phyloP scores from a whole-genome alignment of 2,888 invertebrate species.

The Sisyra terminalis region DNA sequence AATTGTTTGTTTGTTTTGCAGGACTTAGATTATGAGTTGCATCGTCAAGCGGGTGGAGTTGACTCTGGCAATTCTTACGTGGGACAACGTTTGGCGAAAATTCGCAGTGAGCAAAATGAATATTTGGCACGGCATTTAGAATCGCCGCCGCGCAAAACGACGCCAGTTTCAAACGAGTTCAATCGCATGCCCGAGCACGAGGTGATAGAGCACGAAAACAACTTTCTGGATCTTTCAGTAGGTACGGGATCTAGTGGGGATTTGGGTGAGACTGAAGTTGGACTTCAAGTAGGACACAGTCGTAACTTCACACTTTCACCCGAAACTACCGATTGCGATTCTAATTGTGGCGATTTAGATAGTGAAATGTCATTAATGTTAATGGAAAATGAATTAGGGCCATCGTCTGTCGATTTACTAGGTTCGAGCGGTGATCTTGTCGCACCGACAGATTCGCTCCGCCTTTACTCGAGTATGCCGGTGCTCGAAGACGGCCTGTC shows the following conservation, averaged over 20 bases:
- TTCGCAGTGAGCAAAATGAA: slow-evolving; percentile 25
- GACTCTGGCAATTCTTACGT: slow-evolving; percentile 58
- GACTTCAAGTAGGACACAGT: slow-evolving; percentile 48
- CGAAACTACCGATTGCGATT: slow-evolving; percentile 85
- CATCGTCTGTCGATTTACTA: slow-evolving; percentile 24
- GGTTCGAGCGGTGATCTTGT: slow-evolving; percentile 36
- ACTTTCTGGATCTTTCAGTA: slow-evolving; percentile 39
- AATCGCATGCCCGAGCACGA: slow-evolving; percentile 31
- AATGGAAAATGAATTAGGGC: slow-evolving; percentile 45
- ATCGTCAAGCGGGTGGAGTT: slow-evolving; percentile 37
- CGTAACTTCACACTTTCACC: slow-evolving; percentile 81
- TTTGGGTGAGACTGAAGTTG: slow-evolving; percentile 45
- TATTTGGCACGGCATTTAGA: slow-evolving; percentile 29
- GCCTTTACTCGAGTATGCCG: slow-evolving; percentile 68
- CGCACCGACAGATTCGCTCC: slow-evolving; percentile 43
- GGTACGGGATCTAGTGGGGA: slow-evolving; percentile 46
- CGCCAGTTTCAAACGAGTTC: slow-evolving; percentile 36
- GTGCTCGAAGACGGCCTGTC: slow-evolving; percentile 87
- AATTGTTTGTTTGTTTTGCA: slow-evolving; percentile 17
- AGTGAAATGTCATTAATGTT: slow-evolving; percentile 67
- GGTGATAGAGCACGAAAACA: slow-evolving; percentile 36
- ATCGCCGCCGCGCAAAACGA: slow-evolving; percentile 44
- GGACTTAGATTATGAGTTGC: slow-evolving; percentile 64
- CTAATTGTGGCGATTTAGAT: slow-evolving; percentile 71
- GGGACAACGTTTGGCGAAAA: slow-evolving; percentile 52